phyloP scores from a whole-genome alignment of 2,888 invertebrate genomes.

The Pelosia muscerda region DNA sequence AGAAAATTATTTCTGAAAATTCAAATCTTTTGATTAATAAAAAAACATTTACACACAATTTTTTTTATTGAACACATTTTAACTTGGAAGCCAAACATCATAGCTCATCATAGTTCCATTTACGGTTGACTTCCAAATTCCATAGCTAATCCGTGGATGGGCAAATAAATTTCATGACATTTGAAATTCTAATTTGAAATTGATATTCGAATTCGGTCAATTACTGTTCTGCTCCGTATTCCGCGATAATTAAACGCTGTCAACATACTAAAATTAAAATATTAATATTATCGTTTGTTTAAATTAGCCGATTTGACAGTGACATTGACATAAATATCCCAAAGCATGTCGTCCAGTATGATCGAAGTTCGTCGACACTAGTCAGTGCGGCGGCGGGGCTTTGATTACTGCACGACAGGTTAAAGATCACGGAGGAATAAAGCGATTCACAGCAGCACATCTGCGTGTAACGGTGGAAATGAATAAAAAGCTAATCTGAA shows the following conservation, averaged over 20 bases:
- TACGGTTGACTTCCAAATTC: background rate
- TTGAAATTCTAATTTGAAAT: background rate
- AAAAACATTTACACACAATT: too few species aligned
- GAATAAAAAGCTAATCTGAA: background rate
- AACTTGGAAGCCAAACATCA: too few species aligned
- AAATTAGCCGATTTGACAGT: background rate
- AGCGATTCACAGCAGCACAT: background rate
- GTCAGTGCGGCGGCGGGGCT: slow-evolving; percentile 12
- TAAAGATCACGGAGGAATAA: slow-evolving; percentile 12
- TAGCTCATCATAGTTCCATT: too few species aligned
- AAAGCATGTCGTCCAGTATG: slow-evolving; percentile 1
- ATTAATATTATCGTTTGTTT: background rate
- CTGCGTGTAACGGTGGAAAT: background rate
- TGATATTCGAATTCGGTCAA: background rate
- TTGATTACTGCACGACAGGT: slow-evolving; percentile 13
- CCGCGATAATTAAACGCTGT: background rate
- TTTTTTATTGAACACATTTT: too few species aligned
- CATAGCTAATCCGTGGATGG: background rate
- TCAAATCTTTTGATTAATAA: too few species aligned
- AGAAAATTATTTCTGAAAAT: too few species aligned
- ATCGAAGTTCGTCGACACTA: slow-evolving; percentile 11
- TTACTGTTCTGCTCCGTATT: background rate
- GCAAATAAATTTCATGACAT: background rate
- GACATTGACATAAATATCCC: slow-evolving; percentile 8
- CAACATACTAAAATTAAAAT: background rate